Conservation (phyloP, 2,113 vertebrate species). For the Phylloscopus whistleri region DNA sequence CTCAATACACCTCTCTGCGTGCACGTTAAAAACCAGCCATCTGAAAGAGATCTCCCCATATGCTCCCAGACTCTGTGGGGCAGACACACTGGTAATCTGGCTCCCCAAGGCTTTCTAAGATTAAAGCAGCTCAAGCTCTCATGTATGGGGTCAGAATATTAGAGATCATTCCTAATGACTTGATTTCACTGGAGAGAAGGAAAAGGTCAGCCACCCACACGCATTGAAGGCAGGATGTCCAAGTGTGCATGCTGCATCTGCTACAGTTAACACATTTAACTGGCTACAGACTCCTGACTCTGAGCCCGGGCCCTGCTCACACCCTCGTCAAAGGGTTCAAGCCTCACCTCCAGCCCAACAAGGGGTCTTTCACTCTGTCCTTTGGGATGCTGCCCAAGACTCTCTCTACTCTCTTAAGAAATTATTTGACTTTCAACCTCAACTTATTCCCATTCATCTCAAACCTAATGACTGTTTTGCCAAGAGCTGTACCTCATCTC, state of each 20-base stretch:
- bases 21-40: background rate
- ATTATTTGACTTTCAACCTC: background rate
- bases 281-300: background rate
- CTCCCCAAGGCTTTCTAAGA: background rate
- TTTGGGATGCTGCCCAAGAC: background rate
- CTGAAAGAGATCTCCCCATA: background rate
- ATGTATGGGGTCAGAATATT: background rate
- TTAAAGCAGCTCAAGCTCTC: background rate
- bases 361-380: background rate
- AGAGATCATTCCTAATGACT: background rate
- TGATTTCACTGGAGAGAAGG: conserved; percentile 30
- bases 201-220: background rate
- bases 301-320: background rate
- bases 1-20: background rate
- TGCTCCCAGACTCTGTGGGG: background rate
- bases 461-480: background rate
- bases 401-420: background rate
- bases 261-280: background rate
- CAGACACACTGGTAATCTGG: background rate
- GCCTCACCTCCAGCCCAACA: background rate
- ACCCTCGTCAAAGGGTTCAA: background rate
- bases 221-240: fast-evolving
- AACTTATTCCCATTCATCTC: background rate
- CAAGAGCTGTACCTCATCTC: background rate
- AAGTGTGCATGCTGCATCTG: background rate